Percentiles rank a stretch among this genome's conserved stretches.
Conservation (phyloP, 2,888 invertebrate species). For the Nebria brevicollis region DNA sequence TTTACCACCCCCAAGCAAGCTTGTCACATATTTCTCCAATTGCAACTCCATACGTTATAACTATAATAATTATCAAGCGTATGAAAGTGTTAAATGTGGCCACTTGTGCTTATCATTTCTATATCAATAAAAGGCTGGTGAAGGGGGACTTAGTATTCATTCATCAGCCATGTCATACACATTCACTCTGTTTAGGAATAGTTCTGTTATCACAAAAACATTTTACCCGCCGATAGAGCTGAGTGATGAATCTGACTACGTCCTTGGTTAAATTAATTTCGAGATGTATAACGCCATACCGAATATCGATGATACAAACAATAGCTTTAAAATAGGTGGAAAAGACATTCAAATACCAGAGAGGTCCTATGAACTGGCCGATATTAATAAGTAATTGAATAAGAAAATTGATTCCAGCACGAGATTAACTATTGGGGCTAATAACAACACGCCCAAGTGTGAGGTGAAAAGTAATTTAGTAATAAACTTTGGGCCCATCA, state of each 20-base stretch:
- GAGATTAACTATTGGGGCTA: not conserved
- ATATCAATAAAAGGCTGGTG: not conserved
- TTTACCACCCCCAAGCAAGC: too few relatives aligned
- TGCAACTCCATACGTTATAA: too few relatives aligned
- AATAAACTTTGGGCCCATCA: slow-evolving; percentile 38
- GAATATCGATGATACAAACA: slow-evolving; percentile 52
- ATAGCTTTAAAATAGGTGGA: too few relatives aligned
- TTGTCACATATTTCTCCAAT: too few relatives aligned
- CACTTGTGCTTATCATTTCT: slow-evolving; percentile 21
- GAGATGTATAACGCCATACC: slow-evolving; percentile 54
- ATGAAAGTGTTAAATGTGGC: slow-evolving; percentile 11
- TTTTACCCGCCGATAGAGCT: slow-evolving; percentile 50
- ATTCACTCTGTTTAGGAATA: slow-evolving; percentile 51
- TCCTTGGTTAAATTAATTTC: slow-evolving; percentile 53
- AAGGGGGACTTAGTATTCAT: not conserved
- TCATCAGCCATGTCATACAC: slow-evolving; percentile 49
- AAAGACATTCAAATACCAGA: not conserved
- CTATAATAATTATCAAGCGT: slow-evolving; percentile 52
- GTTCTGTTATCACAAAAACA: slow-evolving; percentile 48
- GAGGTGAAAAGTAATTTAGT: slow-evolving; percentile 30
- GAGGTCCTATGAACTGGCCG: slow-evolving; percentile 48
- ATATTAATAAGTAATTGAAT: slow-evolving; percentile 37
- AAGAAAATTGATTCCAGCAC: not conserved
- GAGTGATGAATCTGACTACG: slow-evolving; percentile 50
- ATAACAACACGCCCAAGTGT: slow-evolving; percentile 47